Base-by-base conservation (phyloP, 2,113 vertebrate genomes). In the Alosa alosa region DNA sequence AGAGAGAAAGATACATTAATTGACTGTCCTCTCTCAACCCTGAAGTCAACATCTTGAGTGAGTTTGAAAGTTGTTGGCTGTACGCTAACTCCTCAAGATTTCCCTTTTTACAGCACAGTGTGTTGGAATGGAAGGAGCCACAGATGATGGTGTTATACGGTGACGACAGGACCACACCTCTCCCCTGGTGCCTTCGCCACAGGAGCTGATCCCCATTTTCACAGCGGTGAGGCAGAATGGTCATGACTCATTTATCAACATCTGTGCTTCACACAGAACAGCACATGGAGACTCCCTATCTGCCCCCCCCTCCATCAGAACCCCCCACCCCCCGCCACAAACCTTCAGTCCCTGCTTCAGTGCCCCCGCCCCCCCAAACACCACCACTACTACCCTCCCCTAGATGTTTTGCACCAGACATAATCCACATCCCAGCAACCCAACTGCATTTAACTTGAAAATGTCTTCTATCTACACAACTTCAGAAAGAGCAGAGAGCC, bases 211-310 rank as follows among this genome's bases (percentile, higher is more conserved):
- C 36, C 72, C 13, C 72, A 36, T 78, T 41, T 39, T 4, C 72
- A 78, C 72, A 36, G 3, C 72, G 1, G 39, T 13, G 13, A 11
- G 68, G 72, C 72, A 41, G 72, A 2, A 31, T 78, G 31, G 72
- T 78, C 72, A 78, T 78, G 72, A 78, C 72, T 78, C 72, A 78
- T 78, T 78, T 78, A 41, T 78, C 31, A 78, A 78, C 72, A 78
- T 78, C 72, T 78, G 72, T 78, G 72, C 72, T 13, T 31, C 31
- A 36, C 36, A 17, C 72, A 78, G 31, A 78, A 31, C 64, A 11
- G 39, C 72, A 17, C 31, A 17, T 31, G 72, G 4, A 17, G 31
- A 41, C 36, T 4, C 60, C 57, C 60, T 6, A 25, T 4, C 64
- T 11, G 25, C 10, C 64, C 60, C 60, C 64, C 6, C 64, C 64